These are phyloP conservation scores for Pitangus sulphuratus DNA, from an alignment of 2,797 vertebrate species.

Conservation along the genomic window DNA sequence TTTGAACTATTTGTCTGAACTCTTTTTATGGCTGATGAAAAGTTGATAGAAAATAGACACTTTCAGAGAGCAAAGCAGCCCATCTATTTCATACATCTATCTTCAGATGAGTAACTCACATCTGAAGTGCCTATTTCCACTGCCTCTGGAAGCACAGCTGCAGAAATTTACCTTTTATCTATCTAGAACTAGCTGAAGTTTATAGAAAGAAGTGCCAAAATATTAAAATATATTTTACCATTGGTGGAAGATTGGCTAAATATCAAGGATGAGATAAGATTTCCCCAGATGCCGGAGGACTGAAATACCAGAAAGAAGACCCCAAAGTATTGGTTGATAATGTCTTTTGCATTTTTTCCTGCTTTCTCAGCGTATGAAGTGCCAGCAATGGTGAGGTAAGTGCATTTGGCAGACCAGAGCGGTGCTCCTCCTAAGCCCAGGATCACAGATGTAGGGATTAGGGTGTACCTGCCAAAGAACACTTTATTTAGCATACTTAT, in stretches of 20 bases:
- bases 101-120: background rate
- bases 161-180: background rate
- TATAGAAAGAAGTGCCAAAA: background rate
- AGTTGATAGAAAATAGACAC: background rate
- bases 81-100: background rate
- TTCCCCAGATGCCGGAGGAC: conserved; percentile 92
- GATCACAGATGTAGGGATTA: conserved; percentile 90
- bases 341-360: conserved; percentile 78
- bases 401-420: conserved; percentile 93
- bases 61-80: background rate
- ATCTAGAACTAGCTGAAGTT: background rate
- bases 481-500: conserved; percentile 10
- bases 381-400: conserved; percentile 90
- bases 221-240: conserved; percentile 74
- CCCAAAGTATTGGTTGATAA: conserved; percentile 93
- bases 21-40: background rate
- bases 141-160: background rate
- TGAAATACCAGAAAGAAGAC: conserved; percentile 95
- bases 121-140: background rate
- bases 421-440: conserved; percentile 91
- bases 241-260: conserved; percentile 79
- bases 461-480: conserved; percentile 84
- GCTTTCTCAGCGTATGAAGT: conserved; percentile 75
- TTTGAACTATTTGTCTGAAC: background rate
- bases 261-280: conserved; percentile 94